A percentile compares a stretch with the other conserved stretches of the same genome.
phyloP scores from a whole-genome alignment of 2,797 vertebrate genomes.

The Novumbra hubbsi region DNA sequence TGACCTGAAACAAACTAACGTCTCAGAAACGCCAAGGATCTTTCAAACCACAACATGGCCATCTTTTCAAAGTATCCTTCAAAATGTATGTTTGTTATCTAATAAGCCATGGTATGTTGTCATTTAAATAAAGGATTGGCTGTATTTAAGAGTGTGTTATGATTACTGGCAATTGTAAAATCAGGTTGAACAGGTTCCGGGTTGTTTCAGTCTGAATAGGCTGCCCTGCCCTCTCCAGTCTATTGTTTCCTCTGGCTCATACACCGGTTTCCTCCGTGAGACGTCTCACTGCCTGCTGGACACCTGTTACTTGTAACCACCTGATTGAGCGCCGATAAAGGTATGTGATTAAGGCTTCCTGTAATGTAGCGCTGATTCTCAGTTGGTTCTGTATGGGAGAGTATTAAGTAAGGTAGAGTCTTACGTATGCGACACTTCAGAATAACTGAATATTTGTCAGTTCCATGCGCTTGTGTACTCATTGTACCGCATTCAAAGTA shows the following conservation, averaged over 20 bases:
- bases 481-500: background rate
- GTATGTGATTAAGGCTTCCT: constrained; percentile 48
- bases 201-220: constrained; percentile 53
- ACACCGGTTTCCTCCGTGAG: constrained; percentile 51
- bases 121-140: constrained; percentile 27
- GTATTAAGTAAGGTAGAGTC: background rate
- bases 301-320: constrained; percentile 67
- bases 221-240: constrained; percentile 26
- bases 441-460: too few species aligned
- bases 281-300: constrained; percentile 50
- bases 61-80: background rate
- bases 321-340: constrained; percentile 55
- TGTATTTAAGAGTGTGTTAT: constrained; percentile 52
- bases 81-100: constrained; percentile 3
- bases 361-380: background rate
- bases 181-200: constrained; percentile 71
- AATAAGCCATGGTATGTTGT: constrained; percentile 26
- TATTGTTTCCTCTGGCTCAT: constrained; percentile 62
- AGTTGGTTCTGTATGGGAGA: background rate
- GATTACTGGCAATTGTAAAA: constrained; percentile 61
- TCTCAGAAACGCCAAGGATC: background rate
- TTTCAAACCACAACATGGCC: background rate
- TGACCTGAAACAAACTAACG: constrained; percentile 16
- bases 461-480: background rate
- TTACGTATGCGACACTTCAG: background rate